Evolutionary conservation across 1,140 invertebrate species (phyloP).

Genomic region (Bombyx mandarina): DNA sequence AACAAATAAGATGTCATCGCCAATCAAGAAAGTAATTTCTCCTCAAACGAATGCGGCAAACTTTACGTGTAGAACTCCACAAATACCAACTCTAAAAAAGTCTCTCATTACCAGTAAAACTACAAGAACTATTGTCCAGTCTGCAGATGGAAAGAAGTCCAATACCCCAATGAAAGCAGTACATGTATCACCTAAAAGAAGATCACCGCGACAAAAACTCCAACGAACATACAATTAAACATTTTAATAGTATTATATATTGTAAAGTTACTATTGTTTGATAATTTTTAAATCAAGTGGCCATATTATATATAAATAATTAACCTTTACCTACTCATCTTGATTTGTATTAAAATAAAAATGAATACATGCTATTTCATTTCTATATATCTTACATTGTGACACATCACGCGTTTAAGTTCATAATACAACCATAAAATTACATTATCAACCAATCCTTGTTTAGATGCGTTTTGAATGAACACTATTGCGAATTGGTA

Average conservation of each 20-base stretch:
- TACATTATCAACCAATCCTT: too few relatives aligned
- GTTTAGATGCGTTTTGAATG: too few relatives aligned
- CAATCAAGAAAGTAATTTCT: constrained; percentile 41
- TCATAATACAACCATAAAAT: too few relatives aligned
- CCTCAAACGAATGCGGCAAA: constrained; percentile 20
- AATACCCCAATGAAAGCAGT: constrained; percentile 53
- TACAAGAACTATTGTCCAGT: constrained; percentile 26
- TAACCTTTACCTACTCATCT: not conserved
- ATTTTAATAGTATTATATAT: not conserved
- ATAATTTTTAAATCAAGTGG: not conserved
- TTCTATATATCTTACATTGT: too few relatives aligned
- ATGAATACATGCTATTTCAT: too few relatives aligned
- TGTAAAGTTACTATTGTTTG: not conserved
- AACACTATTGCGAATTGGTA: too few relatives aligned
- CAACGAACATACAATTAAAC: constrained; percentile 22
- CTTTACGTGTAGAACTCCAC: constrained; percentile 23
- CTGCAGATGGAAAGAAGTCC: constrained; percentile 32
- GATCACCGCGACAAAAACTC: constrained; percentile 49
- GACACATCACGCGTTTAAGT: too few relatives aligned
- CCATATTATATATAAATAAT: constrained; percentile 4
- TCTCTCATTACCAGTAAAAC: constrained; percentile 39
- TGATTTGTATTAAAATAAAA: constrained; percentile 1
- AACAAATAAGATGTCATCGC: constrained; percentile 35
- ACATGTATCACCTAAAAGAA: constrained; percentile 51
- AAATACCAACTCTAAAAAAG: constrained; percentile 46